These are phyloP conservation scores for Chrysolina haemoptera DNA, from an alignment of 2,888 invertebrate genomes.

Conservation along the genomic window DNA sequence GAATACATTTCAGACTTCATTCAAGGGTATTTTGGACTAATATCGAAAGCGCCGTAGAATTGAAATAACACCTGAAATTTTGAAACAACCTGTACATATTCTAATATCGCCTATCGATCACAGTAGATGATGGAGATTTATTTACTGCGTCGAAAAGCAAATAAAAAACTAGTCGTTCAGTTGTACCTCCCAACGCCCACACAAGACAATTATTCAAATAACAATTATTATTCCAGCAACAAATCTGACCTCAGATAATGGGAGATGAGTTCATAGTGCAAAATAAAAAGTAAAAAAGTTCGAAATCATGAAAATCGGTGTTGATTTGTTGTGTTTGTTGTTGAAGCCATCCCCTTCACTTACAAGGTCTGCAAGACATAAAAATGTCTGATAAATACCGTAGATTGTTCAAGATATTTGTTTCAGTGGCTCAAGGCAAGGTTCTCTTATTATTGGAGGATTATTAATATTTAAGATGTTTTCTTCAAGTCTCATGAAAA, in stretches of 20 bases:
- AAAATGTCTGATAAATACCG: conserved; percentile 20
- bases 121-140: not conserved
- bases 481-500: conserved; percentile 13
- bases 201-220: conserved; percentile 30
- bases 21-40: no score
- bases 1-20: no score
- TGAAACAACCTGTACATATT: not conserved
- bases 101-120: not conserved
- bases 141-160: not conserved
- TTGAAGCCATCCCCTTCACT: conserved; percentile 31
- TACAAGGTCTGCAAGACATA: conserved; percentile 36
- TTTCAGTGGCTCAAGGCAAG: conserved; percentile 30
- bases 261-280: conserved; percentile 46
- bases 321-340: conserved; percentile 14
- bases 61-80: no score
- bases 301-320: conserved; percentile 18
- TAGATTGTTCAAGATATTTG: conserved; percentile 20
- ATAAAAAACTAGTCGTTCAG: not conserved
- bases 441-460: conserved; percentile 23
- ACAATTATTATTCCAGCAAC: conserved; percentile 41
- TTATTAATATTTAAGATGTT: conserved; percentile 14
- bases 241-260: conserved; percentile 44
- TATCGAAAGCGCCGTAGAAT: no score
- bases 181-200: conserved; percentile 18
- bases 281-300: conserved; percentile 33